Evolutionary conservation across 37 sponge, comb jelly and placozoan species (phyloP).

Genomic region (Spongia lamella): DNA sequence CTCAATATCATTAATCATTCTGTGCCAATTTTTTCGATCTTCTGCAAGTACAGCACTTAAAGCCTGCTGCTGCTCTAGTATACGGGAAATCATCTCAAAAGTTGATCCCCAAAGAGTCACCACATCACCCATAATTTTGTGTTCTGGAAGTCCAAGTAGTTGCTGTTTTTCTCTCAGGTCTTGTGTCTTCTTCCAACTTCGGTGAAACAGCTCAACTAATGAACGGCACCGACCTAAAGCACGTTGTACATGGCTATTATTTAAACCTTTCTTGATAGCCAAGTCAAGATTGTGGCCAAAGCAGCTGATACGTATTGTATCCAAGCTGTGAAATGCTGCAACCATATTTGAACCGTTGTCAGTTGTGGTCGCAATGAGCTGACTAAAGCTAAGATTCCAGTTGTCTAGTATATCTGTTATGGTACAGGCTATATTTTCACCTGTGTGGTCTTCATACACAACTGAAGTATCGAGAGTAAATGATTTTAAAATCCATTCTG

Average conservation of each 20-base stretch:
- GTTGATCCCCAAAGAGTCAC: constrained; percentile 25
- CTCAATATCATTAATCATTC: constrained; percentile 34
- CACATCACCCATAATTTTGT: constrained; percentile 26
- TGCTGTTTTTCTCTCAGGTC: constrained; percentile 38
- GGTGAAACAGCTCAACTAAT: constrained; percentile 39
- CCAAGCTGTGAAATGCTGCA: constrained; percentile 19
- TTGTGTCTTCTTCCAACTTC: constrained; percentile 42
- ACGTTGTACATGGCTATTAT: constrained; percentile 4
- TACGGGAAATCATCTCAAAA: constrained; percentile 35
- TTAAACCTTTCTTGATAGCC: constrained; percentile 39
- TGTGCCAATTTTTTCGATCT: constrained; percentile 37
- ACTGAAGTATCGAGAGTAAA: no score
- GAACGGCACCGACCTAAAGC: constrained; percentile 33
- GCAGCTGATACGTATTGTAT: constrained; percentile 30
- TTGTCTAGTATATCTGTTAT: no score
- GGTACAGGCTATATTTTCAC: no score
- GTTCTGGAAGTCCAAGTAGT: constrained; percentile 32
- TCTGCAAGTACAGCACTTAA: constrained; percentile 39
- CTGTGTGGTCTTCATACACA: no score
- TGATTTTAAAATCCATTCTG: no score
- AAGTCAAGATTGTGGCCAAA: constrained; percentile 43
- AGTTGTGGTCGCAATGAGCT: no score
- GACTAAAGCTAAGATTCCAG: no score
- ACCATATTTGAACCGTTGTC: not conserved
- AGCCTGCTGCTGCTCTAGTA: constrained; percentile 48